Conservation (phyloP, 2,888 invertebrate species). For the Leptinotarsa tumamoca region DNA sequence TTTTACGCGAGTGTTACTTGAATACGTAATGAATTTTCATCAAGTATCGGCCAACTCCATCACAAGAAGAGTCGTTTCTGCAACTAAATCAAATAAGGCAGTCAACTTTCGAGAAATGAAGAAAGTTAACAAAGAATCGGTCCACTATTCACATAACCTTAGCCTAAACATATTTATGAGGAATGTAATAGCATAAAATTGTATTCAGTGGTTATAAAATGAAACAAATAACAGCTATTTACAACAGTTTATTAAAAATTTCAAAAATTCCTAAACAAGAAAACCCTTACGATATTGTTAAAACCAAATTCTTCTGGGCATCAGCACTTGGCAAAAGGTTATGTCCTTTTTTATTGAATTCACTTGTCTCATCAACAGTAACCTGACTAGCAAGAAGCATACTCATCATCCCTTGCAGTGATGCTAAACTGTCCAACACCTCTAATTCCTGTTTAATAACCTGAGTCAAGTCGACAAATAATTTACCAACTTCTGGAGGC, state of each 20-base stretch:
- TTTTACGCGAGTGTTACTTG: too few relatives aligned
- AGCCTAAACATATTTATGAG: too few relatives aligned
- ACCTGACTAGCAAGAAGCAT: constrained; percentile 71
- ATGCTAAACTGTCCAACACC: constrained; percentile 73
- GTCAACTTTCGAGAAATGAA: too few relatives aligned
- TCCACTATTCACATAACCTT: too few relatives aligned
- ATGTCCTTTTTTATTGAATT: constrained; percentile 52
- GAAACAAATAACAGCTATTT: too few relatives aligned
- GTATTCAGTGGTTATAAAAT: too few relatives aligned
- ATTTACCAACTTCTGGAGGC: constrained; percentile 72
- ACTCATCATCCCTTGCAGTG: constrained; percentile 78
- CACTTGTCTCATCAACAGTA: constrained; percentile 64
- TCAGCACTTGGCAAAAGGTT: constrained; percentile 62
- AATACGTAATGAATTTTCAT: too few relatives aligned
- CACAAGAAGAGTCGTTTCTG: too few relatives aligned
- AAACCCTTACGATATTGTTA: constrained; percentile 66
- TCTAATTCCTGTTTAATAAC: constrained; percentile 77
- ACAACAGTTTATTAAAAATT: neutral
- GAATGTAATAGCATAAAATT: too few relatives aligned
- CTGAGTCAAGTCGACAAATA: constrained; percentile 73
- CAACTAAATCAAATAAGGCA: too few relatives aligned
- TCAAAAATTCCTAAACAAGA: constrained; percentile 19
- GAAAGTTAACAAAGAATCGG: too few relatives aligned
- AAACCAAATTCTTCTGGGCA: constrained; percentile 71
- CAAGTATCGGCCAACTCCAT: too few relatives aligned